Evolutionary conservation across 2,888 invertebrate genomes (phyloP), one percentile per base, ranked within the genome.

Genomic region (Flexamia atlantica): DNA sequence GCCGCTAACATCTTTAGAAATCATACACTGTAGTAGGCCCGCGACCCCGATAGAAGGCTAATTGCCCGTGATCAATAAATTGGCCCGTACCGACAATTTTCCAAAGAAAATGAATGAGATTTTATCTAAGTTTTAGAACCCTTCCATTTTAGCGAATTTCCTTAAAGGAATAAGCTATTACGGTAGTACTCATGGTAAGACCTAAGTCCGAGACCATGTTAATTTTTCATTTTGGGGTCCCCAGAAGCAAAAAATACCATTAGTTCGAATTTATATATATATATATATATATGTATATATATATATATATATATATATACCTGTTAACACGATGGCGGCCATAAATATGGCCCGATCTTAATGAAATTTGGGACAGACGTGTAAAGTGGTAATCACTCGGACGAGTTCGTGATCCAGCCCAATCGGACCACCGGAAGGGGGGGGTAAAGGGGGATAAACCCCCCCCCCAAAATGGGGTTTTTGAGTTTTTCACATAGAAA

Each of bases 221-320:
- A 50, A 50, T 12, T 50, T 50, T 50, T 50, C 12, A 17, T 50
- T 50, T 50, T 50, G 50, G 17, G 50, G 50, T 50, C 50, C 50
- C 50, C n/a, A 50, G 50, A 50, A 3, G 50, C 50, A 7, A 50
- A 50, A 50, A 50, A 50, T n/a, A 50, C 50, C 12, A 50, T 50
- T n/a, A 7, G 50, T 50, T 50, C 50, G 17, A 50, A 50, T 50
- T 50, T n/a, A 50, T 50, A n/a, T 50, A 50, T 50, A 50, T 50
- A 9, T 36, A 36, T 36, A 50, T 50, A 50, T 50, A 50, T n/a
- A 50, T 50, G 17, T 50, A 36, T 36, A 36, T 36, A 36, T 36
- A 36, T 36, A 36, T 36, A 36, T 36, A 36, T 36, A 36, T 36
- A 36, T 36, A 36, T 36, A 36, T 36, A 36, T 36, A 36, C 9